phyloP scores from a whole-genome alignment of 2,888 invertebrate species.

The Brachynemurus nebulosus region DNA sequence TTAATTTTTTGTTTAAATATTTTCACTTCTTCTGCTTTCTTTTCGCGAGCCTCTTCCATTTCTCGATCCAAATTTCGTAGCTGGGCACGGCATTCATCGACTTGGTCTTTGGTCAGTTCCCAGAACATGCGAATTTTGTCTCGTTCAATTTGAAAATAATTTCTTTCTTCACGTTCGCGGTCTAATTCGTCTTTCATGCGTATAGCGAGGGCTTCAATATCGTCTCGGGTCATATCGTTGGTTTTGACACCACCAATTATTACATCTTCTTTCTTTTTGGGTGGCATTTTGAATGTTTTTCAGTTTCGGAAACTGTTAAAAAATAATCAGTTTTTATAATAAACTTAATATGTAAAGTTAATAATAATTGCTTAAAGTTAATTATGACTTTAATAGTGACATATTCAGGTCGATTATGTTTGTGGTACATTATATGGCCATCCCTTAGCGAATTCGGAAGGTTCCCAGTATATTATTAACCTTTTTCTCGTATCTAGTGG shows the following conservation, averaged over 20 bases:
- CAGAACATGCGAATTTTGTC: conserved; percentile 90
- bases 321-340: too few relatives aligned
- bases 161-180: conserved; percentile 86
- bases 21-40: conserved; percentile 76
- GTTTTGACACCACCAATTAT: conserved; percentile 84
- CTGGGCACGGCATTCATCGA: conserved; percentile 69
- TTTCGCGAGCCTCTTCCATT: conserved; percentile 74
- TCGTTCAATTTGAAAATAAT: conserved; percentile 88
- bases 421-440: too few relatives aligned
- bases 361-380: too few relatives aligned
- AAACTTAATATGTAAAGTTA: too few relatives aligned
- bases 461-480: too few relatives aligned
- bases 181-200: conserved; percentile 83
- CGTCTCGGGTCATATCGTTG: conserved; percentile 82
- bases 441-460: too few relatives aligned
- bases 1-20: conserved; percentile 88
- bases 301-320: too few relatives aligned
- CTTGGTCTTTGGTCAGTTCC: conserved; percentile 84
- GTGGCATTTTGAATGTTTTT: conserved; percentile 1
- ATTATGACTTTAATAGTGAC: too few relatives aligned
- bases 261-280: conserved; percentile 2
- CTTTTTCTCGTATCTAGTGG: too few relatives aligned
- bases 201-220: conserved; percentile 77
- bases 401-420: too few relatives aligned
- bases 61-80: conserved; percentile 68